Evolutionary conservation across 1,140 invertebrate genomes (phyloP), one percentile per base, ranked within the genome.

Genomic region (Riptortus pedestris): DNA sequence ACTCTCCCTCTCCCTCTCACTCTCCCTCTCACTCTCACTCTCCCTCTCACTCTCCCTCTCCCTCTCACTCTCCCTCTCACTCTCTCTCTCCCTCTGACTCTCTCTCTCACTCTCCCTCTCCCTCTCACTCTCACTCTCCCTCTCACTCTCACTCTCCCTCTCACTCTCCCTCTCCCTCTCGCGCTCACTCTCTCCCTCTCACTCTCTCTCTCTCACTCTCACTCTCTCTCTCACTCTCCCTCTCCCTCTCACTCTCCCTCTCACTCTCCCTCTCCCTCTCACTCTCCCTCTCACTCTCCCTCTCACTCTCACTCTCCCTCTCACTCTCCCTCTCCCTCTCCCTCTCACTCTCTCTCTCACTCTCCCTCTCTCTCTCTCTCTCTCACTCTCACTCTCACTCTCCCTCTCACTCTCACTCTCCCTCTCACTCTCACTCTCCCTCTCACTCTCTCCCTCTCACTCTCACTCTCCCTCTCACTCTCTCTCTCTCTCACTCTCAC

Each of bases 151-250:
- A 14, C 12, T 14, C 5, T 22, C 9, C 27, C 27, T 26, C 27
- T 22, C 27, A 9, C 28, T 16, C 14, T 16, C 28, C 27, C 55
- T 27, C 55, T 29, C 28, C n/a, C n/a, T n/a, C n/a, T n/a, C n/a
- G n/a, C n/a, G n/a, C n/a, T n/a, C n/a, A n/a, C n/a, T n/a, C n/a
- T n/a, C n/a, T n/a, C n/a, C n/a, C n/a, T n/a, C n/a, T n/a, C n/a
- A n/a, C n/a, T n/a, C n/a, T n/a, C n/a, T 29, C 14, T 26, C 55
- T 58, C 22, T 12, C 28, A 24, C 28, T 58, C 55, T 58, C 55
- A 7, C 22, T 29, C 55, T 22, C 28, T 29, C 55, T 22, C 14
- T 58, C 27, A 24, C 27, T 16, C 14, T 22, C 27, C 24, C 28
- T 22, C 55, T 22, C 22, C 27, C 55, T 58, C 55, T 16, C 14